Evolutionary conservation across 2,888 invertebrate species (phyloP).

Genomic region (Venusia cambrica): DNA sequence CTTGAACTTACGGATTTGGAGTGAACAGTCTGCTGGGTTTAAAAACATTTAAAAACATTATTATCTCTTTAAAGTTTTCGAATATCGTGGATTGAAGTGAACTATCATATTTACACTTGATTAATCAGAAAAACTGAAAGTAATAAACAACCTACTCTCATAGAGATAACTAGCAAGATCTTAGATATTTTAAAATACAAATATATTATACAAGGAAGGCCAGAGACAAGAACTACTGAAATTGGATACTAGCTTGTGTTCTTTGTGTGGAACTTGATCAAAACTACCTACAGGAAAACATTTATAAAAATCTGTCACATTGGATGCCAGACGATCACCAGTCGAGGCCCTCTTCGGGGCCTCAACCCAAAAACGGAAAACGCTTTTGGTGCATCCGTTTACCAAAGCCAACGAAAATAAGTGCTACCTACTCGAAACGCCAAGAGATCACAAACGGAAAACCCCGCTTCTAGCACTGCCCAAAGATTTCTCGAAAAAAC

Average conservation of each 20-base stretch:
- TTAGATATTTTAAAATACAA: no score
- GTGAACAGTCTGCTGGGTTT: no score
- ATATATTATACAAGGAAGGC: no score
- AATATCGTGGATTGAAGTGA: no score
- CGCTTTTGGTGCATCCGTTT: conserved; percentile 61
- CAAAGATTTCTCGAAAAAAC: conserved; percentile 51
- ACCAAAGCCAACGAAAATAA: conserved; percentile 38
- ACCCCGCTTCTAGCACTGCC: conserved; percentile 61
- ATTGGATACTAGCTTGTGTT: no score
- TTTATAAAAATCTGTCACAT: conserved; percentile 45
- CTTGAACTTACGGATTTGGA: conserved; percentile 17
- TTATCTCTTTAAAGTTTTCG: no score
- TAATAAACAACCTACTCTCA: no score
- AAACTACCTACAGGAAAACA: background rate
- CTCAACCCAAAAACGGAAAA: conserved; percentile 51
- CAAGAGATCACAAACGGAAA: conserved; percentile 61
- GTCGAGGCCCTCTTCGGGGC: conserved; percentile 63
- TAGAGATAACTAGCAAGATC: no score
- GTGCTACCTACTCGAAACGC: conserved; percentile 62
- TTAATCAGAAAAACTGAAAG: no score
- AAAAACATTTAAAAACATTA: no score
- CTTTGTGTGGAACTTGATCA: conserved; percentile 7
- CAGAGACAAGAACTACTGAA: no score
- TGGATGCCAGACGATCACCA: conserved; percentile 53
- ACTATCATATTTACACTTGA: no score